Evolutionary conservation across 1,140 invertebrate genomes (phyloP).

Genomic region (Drosophila bocki): DNA sequence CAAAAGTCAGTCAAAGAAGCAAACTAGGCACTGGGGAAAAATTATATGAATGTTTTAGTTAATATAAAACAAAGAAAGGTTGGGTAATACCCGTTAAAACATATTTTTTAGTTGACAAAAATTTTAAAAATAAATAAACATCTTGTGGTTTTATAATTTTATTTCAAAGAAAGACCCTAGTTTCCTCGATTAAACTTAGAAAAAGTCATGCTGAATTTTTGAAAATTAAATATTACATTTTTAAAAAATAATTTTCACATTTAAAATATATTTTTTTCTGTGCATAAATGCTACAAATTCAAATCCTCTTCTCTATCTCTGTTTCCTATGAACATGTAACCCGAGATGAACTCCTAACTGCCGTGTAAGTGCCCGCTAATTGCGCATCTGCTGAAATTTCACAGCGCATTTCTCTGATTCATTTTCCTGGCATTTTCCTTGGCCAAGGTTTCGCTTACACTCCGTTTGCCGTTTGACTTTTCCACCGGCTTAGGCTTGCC

Average conservation of each 20-base stretch:
- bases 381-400: conserved; percentile 75
- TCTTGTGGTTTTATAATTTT: no score
- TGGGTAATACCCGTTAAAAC: not conserved
- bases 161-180: no score
- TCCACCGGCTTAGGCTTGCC: conserved; percentile 36
- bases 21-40: conserved; percentile 11
- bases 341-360: conserved; percentile 32
- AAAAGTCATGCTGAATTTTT: no score
- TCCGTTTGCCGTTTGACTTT: conserved; percentile 28
- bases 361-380: conserved; percentile 66
- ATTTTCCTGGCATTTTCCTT: conserved; percentile 22
- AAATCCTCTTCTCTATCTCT: conserved; percentile 7
- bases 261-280: not conserved
- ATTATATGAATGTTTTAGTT: not conserved
- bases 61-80: no score
- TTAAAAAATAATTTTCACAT: not conserved
- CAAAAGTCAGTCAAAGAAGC: conserved; percentile 63
- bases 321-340: conserved; percentile 48
- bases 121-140: no score
- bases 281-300: conserved; percentile 10
- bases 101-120: no score
- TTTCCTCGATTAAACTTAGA: no score
- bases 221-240: no score
- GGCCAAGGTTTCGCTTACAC: conserved; percentile 50
- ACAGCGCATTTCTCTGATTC: not conserved